A percentile compares a stretch with the other conserved stretches of the same genome.
Evolutionary conservation across 2,113 vertebrate species (phyloP).

Genomic region (Barnardius zonarius): DNA sequence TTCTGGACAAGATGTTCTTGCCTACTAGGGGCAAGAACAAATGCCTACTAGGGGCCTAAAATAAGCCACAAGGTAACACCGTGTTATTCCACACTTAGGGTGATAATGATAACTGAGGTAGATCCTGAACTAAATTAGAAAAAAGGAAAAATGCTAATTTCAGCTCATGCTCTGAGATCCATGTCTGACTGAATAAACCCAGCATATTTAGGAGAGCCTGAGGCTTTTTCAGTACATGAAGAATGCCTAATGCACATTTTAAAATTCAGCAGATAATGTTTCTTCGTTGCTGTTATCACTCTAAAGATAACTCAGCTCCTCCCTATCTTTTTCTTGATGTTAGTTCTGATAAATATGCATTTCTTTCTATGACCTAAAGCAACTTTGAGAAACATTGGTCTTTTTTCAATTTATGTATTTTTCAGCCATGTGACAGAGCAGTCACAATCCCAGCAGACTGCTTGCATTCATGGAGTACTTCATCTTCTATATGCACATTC

Average conservation of each 20-base stretch:
- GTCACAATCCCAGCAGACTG: neutral
- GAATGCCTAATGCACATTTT: neutral
- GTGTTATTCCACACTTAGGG: neutral
- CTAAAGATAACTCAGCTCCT: neutral
- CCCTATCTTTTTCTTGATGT: neutral
- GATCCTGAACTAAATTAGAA: neutral
- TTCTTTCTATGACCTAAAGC: neutral
- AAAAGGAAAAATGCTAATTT: neutral
- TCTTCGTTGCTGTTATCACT: neutral
- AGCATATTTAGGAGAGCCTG: neutral
- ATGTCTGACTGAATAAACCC: neutral
- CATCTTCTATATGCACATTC: neutral
- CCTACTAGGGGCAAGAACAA: no score
- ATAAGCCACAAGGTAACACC: neutral
- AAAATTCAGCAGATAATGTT: neutral
- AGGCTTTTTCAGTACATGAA: neutral
- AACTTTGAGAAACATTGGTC: neutral
- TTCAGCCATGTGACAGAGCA: neutral
- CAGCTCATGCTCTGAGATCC: neutral
- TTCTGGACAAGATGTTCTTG: neutral
- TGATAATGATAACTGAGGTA: neutral
- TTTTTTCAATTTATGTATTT: neutral
- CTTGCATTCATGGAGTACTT: rapidly evolving
- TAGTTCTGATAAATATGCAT: neutral
- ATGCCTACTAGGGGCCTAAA: neutral